Evolutionary conservation across 37 sponge, comb jelly and placozoan species (phyloP), one percentile per base, ranked within the genome.

Genomic region (Ephydatia muelleri): DNA sequence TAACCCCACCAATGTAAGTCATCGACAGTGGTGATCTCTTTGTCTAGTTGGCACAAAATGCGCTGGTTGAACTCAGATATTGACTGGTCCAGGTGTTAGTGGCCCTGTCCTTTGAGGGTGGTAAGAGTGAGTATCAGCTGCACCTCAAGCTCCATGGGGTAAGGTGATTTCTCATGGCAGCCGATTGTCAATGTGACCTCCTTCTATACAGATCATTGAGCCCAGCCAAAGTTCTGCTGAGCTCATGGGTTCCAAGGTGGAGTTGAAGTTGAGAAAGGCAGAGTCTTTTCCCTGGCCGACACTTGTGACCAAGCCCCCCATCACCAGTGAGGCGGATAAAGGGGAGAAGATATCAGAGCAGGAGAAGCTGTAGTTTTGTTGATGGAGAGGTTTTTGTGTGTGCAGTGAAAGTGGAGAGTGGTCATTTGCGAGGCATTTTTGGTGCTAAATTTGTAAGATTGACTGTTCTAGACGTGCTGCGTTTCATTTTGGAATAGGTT

Each of bases 231-330:
- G 96, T 71, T 69, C 78, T 67, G 94, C 92, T 37, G 92, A 93
- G 9, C 81, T 88, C 32, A 49, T 93, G 36, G 84, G 73, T 9
- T 82, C 91, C 5, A 98, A 95, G 47, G 93, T 87, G 22, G 98
- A 98, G 71, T 35, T 96, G 30, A 92, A 86, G 26, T 74, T 96
- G 40, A 79, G 65, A 36, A 96, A 96, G 72, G 83, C 87, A 26
- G 88, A 83, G 5, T 76, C 76, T 9, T 23, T 81, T 26, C 68
- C 68, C 31, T 87, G 87, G 87, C 38, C 75, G 21, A 8, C 75
- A 64, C 67, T 85, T 23, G 39, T 68, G 8, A 28, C 28, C 49
- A 77, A 77, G 28, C 43, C 5, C 36, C 57, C 78, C 28, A 32
- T 8, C 21, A 11, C 37, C 5, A 36, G 25, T 31, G 75, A 28